Evolutionary conservation across 2,113 vertebrate genomes (phyloP), one percentile per base, ranked within the genome.

Genomic region (Vulpes ferrilata): DNA sequence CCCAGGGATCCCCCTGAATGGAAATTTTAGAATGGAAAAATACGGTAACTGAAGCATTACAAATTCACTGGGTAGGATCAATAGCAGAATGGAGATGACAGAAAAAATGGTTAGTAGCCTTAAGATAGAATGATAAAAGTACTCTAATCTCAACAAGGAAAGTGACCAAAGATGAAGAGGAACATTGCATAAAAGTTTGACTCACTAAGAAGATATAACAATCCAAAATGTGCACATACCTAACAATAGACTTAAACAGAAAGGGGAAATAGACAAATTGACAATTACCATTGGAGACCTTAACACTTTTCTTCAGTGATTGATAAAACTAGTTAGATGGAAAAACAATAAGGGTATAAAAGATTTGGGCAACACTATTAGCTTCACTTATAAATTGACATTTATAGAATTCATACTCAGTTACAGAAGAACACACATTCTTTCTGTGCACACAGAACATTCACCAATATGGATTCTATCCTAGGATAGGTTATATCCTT

Each of bases 21-120:
- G 19, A 79, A 57, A 74, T 74, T 91, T 80, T 86, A 86, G 20
- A 67, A 90, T 6, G 59, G n/a, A 92, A 88, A 91, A 22, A 86
- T 79, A 73, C 4, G 88, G 25, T 38, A 53, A n/a, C 38, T 43
- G 19, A 90, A 74, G 90, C 76, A 55, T 25, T n/a, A 55, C 84
- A 95, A 62, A 38, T n/a, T 59, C 55, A 78, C 23, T 51, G 19
- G 60, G 48, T 64, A 2, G n/a, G 35, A 62, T 64, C 30, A 25
- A 23, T 25, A 87, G 38, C 59, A 91, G 87, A 71, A 82, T 71
- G 82, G 19, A 90, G 59, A 69, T 69, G 48, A 95, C 69, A 79
- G 53, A 48, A 95, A 85, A 67, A 88, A 57, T 20, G 74, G 74
- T 25, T 89, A 62, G 22, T 82, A 27, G 55, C 16, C 48, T 67